Base-by-base conservation (phyloP, 1,140 invertebrate genomes). In the Pseudomyrmex concolor region DNA sequence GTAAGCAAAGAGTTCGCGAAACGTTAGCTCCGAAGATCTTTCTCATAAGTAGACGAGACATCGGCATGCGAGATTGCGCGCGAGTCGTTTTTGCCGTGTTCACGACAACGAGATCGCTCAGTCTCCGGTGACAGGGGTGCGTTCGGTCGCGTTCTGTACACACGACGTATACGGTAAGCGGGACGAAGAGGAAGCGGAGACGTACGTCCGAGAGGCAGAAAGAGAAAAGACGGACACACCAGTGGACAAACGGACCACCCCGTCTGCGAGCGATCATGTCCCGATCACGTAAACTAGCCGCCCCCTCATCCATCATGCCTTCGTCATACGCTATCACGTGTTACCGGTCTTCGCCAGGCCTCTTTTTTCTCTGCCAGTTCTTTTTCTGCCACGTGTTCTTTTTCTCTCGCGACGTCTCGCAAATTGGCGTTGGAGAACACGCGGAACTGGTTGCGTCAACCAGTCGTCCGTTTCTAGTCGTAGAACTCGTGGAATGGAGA, bases 251-350 rank as follows among this genome's bases (percentile, higher is more conserved):
- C 82, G 86, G 93, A 94, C 93, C 93, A 94, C 93, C 93, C 93
- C 92, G 94, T 91, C 89, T 86, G 90, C 86, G 72, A 83, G 89
- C 90, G 93, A 93, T 94, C 93, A 92, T 93, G 93, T 93, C 91
- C 74, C 91, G 92, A 93, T 94, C 93, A 93, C 92, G 90, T 94
- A 94, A 94, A 94, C 92, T 94, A 91, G 92, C 93, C 94, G 93
- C 93, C 92, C 91, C 88, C 92, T 94, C 93, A 94, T 94, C 94
- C 92, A 94, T 94, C 94, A 94, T 93, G 86, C 89, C 90, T 90
- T 90, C 89, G 88, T 90, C 87, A 84, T 89, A 77, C 83, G 86
- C 86, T 92, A 89, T 91, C 90, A 89, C 82, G 78, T 91, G 89
- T 84, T 84, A 89, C 85, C 84, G 70, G 83, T 83, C 66, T 73